Evolutionary conservation across 2,888 invertebrate genomes (phyloP).

Genomic region (Muschampia plurimacula): DNA sequence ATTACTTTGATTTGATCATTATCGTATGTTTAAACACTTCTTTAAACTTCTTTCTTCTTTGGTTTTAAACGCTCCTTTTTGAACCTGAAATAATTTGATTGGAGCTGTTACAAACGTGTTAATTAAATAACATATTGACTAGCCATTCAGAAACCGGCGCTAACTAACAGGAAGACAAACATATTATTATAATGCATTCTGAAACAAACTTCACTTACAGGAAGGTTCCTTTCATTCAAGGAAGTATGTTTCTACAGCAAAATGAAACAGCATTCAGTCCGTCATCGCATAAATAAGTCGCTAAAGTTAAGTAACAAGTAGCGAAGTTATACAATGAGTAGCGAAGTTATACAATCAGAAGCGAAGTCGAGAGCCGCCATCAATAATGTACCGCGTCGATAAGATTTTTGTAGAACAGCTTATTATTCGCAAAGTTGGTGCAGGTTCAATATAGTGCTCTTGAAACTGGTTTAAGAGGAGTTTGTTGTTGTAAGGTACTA

Average conservation of each 20-base stretch:
- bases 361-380: conserved; percentile 43
- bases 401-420: conserved; percentile 4
- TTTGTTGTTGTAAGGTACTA: neutral
- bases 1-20: too few species aligned
- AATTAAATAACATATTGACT: too few species aligned
- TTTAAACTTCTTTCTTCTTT: too few species aligned
- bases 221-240: neutral
- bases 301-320: conserved; percentile 32
- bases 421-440: neutral
- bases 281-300: conserved; percentile 46
- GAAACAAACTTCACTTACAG: neutral
- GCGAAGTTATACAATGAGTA: conserved; percentile 29
- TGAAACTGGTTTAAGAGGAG: neutral
- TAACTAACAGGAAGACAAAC: neutral
- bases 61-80: too few species aligned
- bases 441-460: neutral
- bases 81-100: too few species aligned
- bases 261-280: conserved; percentile 2
- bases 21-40: too few species aligned
- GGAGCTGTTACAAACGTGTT: too few species aligned
- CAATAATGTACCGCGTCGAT: conserved; percentile 42
- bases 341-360: conserved; percentile 48
- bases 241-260: neutral
- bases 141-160: too few species aligned
- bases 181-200: neutral